Conservation (phyloP, 2,113 vertebrate genomes). For the Zootoca vivipara region DNA sequence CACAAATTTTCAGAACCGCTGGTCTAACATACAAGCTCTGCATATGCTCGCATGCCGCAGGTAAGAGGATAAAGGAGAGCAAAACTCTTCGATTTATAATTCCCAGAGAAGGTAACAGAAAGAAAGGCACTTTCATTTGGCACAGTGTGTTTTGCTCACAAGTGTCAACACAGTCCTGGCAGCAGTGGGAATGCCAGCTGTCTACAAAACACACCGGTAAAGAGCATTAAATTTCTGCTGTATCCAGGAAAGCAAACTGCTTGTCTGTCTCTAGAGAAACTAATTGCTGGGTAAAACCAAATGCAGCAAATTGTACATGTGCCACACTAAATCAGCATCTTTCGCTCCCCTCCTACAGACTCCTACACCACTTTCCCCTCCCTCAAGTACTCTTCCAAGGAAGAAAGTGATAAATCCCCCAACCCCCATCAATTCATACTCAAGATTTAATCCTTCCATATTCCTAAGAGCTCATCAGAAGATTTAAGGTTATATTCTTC, state of each 20-base stretch:
- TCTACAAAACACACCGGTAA: not conserved
- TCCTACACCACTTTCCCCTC: no score
- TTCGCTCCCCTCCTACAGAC: not conserved
- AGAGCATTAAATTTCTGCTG: not conserved
- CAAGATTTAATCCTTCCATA: not conserved
- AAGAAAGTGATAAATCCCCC: not conserved
- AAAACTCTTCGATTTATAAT: not conserved
- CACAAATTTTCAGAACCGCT: not conserved
- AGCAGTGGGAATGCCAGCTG: not conserved
- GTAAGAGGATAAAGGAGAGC: no score
- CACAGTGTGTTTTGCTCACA: not conserved
- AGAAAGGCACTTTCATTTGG: not conserved
- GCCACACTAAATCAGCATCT: not conserved
- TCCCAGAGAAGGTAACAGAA: not conserved
- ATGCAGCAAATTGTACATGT: not conserved
- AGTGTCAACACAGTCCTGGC: not conserved
- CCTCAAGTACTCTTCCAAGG: not conserved
- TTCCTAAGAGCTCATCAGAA: not conserved
- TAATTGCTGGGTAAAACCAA: not conserved
- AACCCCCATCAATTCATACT: not conserved
- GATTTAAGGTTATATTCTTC: not conserved
- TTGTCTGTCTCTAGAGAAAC: not conserved
- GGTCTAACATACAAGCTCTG: not conserved
- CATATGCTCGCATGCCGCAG: not conserved
- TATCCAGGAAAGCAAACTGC: slow-evolving; percentile 12